Percentiles rank a stretch among this genome's conserved stretches.
These are phyloP conservation scores for Ormyrus pomaceus DNA, from an alignment of 2,888 invertebrate genomes.

Conservation along the genomic window DNA sequence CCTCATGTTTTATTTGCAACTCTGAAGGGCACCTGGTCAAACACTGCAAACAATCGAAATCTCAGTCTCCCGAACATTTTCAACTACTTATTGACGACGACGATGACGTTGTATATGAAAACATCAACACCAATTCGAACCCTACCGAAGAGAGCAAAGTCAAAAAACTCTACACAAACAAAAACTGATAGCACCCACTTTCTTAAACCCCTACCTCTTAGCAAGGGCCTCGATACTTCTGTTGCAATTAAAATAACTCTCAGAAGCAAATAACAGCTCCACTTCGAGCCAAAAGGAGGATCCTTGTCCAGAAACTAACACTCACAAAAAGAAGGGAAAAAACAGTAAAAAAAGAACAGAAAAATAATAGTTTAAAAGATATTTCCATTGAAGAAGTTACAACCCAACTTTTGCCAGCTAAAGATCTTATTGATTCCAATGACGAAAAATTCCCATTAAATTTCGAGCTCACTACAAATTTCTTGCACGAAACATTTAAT, in stretches of 20 bases:
- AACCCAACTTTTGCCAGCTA: not conserved
- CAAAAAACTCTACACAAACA: not conserved
- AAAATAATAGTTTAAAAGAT: not conserved
- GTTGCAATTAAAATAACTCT: not conserved
- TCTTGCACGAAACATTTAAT: not conserved
- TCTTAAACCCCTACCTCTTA: not conserved
- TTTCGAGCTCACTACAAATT: not conserved
- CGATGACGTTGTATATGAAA: not conserved
- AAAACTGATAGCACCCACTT: too few species aligned
- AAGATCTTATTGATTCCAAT: not conserved
- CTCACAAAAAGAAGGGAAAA: not conserved
- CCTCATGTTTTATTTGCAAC: not conserved
- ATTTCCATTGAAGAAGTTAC: too few species aligned
- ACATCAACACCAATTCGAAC: not conserved
- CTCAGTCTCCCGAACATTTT: not conserved
- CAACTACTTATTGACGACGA: not conserved
- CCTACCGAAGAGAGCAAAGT: not conserved
- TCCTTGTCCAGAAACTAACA: not conserved
- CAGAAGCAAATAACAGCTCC: not conserved
- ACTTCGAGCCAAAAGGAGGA: not conserved
- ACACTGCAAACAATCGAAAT: not conserved
- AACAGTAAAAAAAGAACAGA: not conserved
- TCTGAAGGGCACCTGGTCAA: not conserved
- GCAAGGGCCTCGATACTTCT: not conserved
- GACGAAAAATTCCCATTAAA: not conserved